Evolutionary conservation across 2,888 invertebrate genomes (phyloP), one percentile per base, ranked within the genome.

Genomic region (Chironomus tentans): DNA sequence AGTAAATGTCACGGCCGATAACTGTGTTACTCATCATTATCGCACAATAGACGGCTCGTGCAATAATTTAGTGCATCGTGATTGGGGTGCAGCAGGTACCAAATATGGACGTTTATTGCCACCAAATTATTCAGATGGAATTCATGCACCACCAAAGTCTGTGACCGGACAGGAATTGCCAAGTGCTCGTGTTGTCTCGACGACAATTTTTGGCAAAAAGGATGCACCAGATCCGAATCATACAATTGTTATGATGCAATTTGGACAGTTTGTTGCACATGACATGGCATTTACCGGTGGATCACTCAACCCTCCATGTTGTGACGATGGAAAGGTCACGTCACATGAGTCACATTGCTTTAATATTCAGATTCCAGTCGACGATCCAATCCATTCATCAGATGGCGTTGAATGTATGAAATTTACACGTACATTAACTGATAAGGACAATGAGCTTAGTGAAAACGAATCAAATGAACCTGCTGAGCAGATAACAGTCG

Each of bases 361-460:
- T 79, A 86, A 88, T 2, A 88, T 90, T 77, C 79, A 83, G 0
- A 81, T 89, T 13, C 86, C 87, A 0, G 80, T 82, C 0, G 82
- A 86, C 68, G 90, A 89, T 79, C 87, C 87, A 0, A 86, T 87
- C 68, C 85, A 86, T 77, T 79, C 83, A 2, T 81, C 82, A 68
- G 82, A 84, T 7, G 85, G 86, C 10, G 85, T 85, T 74, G 83
- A 84, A 15, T 91, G 91, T 79, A 84, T 89, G 80, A 88, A 87
- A 81, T 90, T 91, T 79, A 87, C 88, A 0, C 85, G 91, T 77
- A 87, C 88, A 13, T 84, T 87, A 77, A 88, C 88, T 13, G 89
- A 91, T 80, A 85, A 87, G 24, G 88, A 89, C 79, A 85, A 87
- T 22, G 84, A 87, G 76, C 89, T 90, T 78, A 85, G 86, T n/a